Percentiles rank a stretch among this genome's conserved stretches.
Conservation (phyloP, 2,888 invertebrate species). For the Drosophila ezoana region DNA sequence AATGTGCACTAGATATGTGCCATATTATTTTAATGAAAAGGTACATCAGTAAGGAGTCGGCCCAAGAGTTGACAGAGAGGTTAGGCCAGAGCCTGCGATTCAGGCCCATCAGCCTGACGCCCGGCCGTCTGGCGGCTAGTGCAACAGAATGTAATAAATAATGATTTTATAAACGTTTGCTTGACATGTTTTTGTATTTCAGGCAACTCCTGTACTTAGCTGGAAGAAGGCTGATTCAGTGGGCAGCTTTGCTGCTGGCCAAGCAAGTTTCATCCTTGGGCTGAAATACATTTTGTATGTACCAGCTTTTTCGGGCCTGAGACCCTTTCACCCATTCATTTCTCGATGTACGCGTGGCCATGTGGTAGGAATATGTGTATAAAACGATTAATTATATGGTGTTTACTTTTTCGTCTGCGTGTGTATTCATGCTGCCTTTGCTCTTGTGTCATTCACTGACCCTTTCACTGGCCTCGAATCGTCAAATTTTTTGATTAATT, state of each 20-base stretch:
- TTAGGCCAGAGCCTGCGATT: conserved; percentile 28
- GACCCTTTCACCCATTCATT: conserved; percentile 34
- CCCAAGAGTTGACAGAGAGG: conserved; percentile 26
- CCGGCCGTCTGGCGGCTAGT: conserved; percentile 38
- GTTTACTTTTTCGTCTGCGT: conserved; percentile 25
- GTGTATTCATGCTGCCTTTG: conserved; percentile 5
- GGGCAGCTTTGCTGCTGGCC: conserved; percentile 4
- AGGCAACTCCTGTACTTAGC: conserved; percentile 1
- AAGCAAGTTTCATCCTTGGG: conserved; percentile 29
- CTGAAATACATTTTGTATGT: neutral
- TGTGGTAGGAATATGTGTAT: too few species aligned
- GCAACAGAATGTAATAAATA: conserved; percentile 81
- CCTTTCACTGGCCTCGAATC: conserved; percentile 14
- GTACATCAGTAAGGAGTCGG: conserved; percentile 9
- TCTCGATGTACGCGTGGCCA: too few species aligned
- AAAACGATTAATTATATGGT: conserved; percentile 73
- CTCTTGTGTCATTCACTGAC: neutral
- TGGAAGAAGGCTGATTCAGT: neutral
- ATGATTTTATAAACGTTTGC: conserved; percentile 80
- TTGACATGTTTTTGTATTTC: conserved; percentile 25
- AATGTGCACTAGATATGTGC: too few species aligned
- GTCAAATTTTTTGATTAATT: conserved; percentile 70
- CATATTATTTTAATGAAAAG: conserved; percentile 22
- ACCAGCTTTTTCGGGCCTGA: too few species aligned
- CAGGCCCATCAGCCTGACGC: conserved; percentile 49